Percentiles rank a stretch among this genome's conserved stretches.
phyloP scores from a whole-genome alignment of 2,797 vertebrate genomes.

The Florisuga fusca region DNA sequence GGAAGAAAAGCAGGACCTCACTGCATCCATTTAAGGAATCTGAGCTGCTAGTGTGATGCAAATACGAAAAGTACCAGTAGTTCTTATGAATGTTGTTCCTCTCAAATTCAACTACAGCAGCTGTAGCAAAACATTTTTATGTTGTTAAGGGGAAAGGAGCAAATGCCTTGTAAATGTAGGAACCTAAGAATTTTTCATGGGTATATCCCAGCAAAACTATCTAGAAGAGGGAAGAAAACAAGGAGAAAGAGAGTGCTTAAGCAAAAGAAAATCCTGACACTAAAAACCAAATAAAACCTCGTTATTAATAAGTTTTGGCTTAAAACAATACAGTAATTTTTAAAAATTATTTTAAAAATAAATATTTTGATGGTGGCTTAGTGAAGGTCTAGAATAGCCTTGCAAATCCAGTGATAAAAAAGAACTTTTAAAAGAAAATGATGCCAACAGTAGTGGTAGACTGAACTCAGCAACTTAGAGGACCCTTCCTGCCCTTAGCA shows the following conservation, averaged over 20 bases:
- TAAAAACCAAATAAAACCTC: neutral
- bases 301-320: conserved; percentile 3
- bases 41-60: neutral
- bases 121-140: neutral
- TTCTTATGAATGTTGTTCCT: neutral
- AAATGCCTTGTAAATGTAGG: neutral
- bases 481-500: neutral
- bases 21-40: neutral
- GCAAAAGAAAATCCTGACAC: neutral
- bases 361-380: neutral
- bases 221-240: conserved; percentile 14
- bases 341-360: too few species aligned
- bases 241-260: conserved; percentile 2
- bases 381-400: neutral
- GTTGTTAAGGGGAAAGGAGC: neutral
- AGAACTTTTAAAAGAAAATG: neutral
- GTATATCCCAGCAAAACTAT: conserved; percentile 16
- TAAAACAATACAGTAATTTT: neutral
- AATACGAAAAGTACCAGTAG: neutral
- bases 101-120: neutral
- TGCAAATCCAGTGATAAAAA: neutral
- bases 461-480: neutral
- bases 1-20: neutral
- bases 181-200: conserved; percentile 5
- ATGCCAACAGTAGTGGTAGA: neutral